These are phyloP conservation scores for Gryllus bimaculatus DNA, from an alignment of 1,140 invertebrate genomes.

Conservation along the genomic window DNA sequence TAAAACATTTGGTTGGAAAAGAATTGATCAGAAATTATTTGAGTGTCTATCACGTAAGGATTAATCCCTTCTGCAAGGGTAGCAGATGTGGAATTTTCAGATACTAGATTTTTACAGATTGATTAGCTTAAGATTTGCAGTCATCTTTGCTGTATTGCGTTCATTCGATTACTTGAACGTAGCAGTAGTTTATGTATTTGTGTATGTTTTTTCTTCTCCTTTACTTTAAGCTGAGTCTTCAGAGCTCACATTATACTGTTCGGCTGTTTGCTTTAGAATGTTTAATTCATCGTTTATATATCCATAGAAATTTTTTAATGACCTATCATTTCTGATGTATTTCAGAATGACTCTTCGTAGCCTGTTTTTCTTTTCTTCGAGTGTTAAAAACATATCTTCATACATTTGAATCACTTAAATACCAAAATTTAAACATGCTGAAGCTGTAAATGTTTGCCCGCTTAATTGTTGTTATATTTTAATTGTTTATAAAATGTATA, in stretches of 20 bases:
- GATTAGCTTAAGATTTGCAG: conserved; percentile 80
- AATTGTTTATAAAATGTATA: too few species aligned
- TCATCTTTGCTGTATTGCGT: conserved; percentile 97
- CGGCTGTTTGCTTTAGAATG: background rate
- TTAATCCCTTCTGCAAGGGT: conserved; percentile 73
- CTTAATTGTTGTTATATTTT: too few species aligned
- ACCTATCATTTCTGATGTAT: too few species aligned
- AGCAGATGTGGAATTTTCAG: conserved; percentile 69
- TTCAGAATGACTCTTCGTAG: too few species aligned
- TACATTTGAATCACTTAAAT: too few species aligned
- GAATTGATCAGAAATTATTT: conserved; percentile 41
- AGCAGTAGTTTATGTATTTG: conserved; percentile 32
- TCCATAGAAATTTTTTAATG: too few species aligned
- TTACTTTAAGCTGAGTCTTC: too few species aligned
- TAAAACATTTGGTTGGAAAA: background rate
- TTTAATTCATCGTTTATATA: background rate
- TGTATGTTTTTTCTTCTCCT: background rate
- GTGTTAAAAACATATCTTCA: too few species aligned
- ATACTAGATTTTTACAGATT: conserved; percentile 90
- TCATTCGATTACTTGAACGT: conserved; percentile 83
- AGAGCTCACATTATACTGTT: background rate
- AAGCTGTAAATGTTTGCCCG: too few species aligned
- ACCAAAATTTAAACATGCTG: too few species aligned
- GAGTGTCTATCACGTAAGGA: conserved; percentile 60
- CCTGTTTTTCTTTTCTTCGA: too few species aligned